These are phyloP conservation scores for Sinelater perroti DNA, from an alignment of 2,888 invertebrate genomes.

Conservation along the genomic window DNA sequence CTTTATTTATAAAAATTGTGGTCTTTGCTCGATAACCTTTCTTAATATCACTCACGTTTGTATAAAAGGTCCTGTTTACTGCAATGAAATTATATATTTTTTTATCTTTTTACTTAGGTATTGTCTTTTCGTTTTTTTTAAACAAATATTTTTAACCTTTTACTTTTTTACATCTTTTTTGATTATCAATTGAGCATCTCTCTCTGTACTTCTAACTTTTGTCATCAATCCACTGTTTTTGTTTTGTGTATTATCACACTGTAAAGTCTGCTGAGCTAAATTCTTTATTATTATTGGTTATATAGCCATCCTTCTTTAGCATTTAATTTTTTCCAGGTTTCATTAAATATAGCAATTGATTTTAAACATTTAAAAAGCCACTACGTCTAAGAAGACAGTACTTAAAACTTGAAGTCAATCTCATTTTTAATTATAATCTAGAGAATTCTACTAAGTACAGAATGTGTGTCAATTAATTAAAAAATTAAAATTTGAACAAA, in stretches of 20 bases:
- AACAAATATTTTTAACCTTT: constrained; percentile 1
- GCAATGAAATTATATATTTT: neutral
- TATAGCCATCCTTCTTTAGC: too few species aligned
- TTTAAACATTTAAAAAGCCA: too few species aligned
- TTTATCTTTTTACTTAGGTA: neutral
- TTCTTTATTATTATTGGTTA: constrained; percentile 4
- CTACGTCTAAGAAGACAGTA: too few species aligned
- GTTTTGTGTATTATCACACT: neutral
- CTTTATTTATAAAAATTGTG: neutral
- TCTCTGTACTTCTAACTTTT: neutral
- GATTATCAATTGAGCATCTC: neutral
- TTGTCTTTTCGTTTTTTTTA: neutral
- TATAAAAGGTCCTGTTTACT: neutral
- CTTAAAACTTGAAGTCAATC: too few species aligned
- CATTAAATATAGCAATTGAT: too few species aligned
- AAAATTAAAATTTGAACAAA: too few species aligned
- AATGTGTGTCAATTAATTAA: too few species aligned
- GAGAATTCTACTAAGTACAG: too few species aligned
- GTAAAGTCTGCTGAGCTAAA: neutral
- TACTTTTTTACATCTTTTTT: neutral
- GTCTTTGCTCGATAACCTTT: constrained; percentile 1
- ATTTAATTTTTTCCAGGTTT: too few species aligned
- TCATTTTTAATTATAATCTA: too few species aligned
- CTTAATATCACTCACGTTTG: neutral
- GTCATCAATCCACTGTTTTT: neutral